A percentile compares a stretch with the other conserved stretches of the same genome.
phyloP scores from a whole-genome alignment of 2,797 vertebrate genomes.

The Melopsittacus undulatus region DNA sequence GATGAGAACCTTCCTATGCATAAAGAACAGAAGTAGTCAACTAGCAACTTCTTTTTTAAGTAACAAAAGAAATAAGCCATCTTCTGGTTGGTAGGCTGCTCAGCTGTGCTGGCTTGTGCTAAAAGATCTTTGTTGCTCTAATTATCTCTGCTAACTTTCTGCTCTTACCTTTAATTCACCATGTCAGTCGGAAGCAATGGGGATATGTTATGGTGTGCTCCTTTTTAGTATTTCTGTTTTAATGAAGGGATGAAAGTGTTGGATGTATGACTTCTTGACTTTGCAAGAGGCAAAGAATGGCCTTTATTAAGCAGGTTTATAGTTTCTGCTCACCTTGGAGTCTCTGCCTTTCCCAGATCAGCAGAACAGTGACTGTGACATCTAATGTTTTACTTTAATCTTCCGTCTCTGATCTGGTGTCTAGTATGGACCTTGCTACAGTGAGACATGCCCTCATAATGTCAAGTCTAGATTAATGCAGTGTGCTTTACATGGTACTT shows the following conservation, averaged over 20 bases:
- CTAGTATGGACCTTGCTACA: constrained; percentile 39
- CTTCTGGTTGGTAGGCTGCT: neutral
- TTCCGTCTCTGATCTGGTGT: constrained; percentile 50
- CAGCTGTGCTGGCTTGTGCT: neutral
- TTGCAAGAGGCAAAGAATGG: constrained; percentile 15
- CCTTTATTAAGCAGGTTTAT: constrained; percentile 53
- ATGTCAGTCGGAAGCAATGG: constrained; percentile 59
- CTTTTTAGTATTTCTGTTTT: constrained; percentile 47
- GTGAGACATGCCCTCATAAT: constrained; percentile 40
- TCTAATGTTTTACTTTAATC: constrained; percentile 47
- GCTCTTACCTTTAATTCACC: constrained; percentile 18
- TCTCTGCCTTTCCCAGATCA: constrained; percentile 37
- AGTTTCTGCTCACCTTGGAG: constrained; percentile 38
- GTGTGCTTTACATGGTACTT: constrained; percentile 39
- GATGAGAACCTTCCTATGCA: neutral
- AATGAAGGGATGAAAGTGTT: constrained; percentile 41
- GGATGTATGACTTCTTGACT: constrained; percentile 35
- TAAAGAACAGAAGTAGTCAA: neutral
- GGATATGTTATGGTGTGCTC: constrained; percentile 60
- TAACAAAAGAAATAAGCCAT: neutral
- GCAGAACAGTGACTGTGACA: constrained; percentile 43
- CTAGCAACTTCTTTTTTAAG: neutral
- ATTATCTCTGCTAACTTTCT: constrained; percentile 32
- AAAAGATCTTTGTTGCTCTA: constrained; percentile 7
- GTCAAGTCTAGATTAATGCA: constrained; percentile 56